These are phyloP conservation scores for Epistrophe grossulariae DNA, from an alignment of 2,888 invertebrate genomes.

Conservation along the genomic window DNA sequence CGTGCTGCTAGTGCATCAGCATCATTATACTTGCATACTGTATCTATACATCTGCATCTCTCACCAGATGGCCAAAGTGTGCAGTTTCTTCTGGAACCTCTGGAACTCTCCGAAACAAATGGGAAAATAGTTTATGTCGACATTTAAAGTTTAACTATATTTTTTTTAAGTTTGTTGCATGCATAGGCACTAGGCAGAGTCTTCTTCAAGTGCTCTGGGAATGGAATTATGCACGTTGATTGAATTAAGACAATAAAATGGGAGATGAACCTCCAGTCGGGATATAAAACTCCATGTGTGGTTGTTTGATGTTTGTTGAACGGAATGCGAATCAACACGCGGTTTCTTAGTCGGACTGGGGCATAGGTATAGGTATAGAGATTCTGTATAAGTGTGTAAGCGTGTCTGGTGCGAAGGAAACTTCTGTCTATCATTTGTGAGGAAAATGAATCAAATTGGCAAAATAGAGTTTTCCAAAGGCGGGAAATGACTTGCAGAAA, in stretches of 20 bases:
- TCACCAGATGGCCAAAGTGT: constrained; percentile 67
- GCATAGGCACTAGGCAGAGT: no score
- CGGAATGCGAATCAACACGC: constrained; percentile 56
- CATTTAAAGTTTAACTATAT: constrained; percentile 69
- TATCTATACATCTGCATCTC: constrained; percentile 70
- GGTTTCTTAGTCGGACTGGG: neutral
- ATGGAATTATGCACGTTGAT: constrained; percentile 74
- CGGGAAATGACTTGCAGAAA: constrained; percentile 22
- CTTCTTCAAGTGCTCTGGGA: constrained; percentile 44
- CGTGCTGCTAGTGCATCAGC: constrained; percentile 44
- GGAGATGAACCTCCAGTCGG: constrained; percentile 51
- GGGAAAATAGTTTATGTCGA: constrained; percentile 76
- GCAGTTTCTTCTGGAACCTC: constrained; percentile 52
- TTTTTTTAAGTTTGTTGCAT: constrained; percentile 34
- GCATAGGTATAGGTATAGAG: neutral
- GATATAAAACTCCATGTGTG: constrained; percentile 70
- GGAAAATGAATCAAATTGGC: constrained; percentile 64
- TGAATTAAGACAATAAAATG: constrained; percentile 76
- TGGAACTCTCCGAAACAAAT: constrained; percentile 64
- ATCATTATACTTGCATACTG: constrained; percentile 50
- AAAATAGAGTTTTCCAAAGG: constrained; percentile 40
- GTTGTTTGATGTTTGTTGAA: constrained; percentile 56
- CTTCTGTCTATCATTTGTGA: constrained; percentile 63
- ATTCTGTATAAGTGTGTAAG: neutral
- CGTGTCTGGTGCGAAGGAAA: constrained; percentile 55